A percentile compares a stretch with the other conserved stretches of the same genome.
phyloP scores from a whole-genome alignment of 2,888 invertebrate species.

The Aporophyla lueneburgensis region DNA sequence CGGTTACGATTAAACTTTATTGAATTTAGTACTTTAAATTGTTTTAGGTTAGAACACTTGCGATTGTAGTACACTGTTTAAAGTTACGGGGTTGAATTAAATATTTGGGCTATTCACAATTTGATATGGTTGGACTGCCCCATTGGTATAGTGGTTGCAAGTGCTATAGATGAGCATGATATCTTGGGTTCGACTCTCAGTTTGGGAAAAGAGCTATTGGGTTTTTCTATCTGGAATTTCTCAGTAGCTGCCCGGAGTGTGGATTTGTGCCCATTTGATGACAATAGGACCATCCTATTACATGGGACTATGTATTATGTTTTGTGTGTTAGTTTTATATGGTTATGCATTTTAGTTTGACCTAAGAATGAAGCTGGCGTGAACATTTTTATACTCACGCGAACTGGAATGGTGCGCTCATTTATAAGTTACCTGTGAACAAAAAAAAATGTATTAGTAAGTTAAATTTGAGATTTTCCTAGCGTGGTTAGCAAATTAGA shows the following conservation, averaged over 20 bases:
- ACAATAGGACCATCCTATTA: background rate
- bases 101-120: constrained; percentile 5
- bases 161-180: background rate
- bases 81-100: background rate
- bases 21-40: constrained; percentile 45
- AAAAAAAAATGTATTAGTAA: constrained; percentile 39
- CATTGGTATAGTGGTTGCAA: background rate
- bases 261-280: too few relatives aligned
- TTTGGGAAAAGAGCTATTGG: background rate
- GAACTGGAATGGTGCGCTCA: constrained; percentile 15
- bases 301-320: background rate
- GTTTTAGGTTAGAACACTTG: constrained; percentile 8
- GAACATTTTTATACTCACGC: constrained; percentile 35
- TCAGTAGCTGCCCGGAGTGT: too few relatives aligned
- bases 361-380: background rate
- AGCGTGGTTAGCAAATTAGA: background rate
- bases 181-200: background rate
- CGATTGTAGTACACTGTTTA: constrained; percentile 8
- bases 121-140: background rate
- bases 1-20: constrained; percentile 50
- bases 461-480: background rate
- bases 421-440: constrained; percentile 53
- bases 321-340: background rate
- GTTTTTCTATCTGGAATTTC: background rate
- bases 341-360: background rate